Conservation (phyloP, 2,113 vertebrate genomes). For the Pseudorasbora parva region DNA sequence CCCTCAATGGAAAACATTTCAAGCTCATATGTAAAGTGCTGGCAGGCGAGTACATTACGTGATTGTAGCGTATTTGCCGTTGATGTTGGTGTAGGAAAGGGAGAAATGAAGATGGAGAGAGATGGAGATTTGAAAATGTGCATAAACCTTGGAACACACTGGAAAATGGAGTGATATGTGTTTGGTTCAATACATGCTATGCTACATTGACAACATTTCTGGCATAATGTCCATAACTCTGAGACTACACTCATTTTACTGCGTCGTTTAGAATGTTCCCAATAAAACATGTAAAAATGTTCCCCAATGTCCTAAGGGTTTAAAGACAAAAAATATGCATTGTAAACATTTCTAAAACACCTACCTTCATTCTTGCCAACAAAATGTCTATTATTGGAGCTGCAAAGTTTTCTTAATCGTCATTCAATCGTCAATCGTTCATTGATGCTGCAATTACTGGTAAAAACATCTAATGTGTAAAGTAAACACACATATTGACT, state of each 20-base stretch:
- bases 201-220: not conserved
- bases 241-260: not conserved
- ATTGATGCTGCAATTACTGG: not conserved
- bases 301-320: not conserved
- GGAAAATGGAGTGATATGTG: too few relatives aligned
- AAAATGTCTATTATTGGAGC: not conserved
- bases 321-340: not conserved
- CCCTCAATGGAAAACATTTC: slow-evolving; percentile 67
- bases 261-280: not conserved
- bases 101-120: slow-evolving; percentile 28
- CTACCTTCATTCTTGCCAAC: not conserved
- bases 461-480: not conserved
- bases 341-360: not conserved
- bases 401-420: not conserved
- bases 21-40: slow-evolving; percentile 66
- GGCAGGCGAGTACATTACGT: slow-evolving; percentile 66
- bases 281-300: too few relatives aligned
- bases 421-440: not conserved
- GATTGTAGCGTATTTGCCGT: slow-evolving; percentile 68
- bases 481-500: not conserved
- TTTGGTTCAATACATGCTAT: too few relatives aligned
- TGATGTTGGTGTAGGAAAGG: slow-evolving; percentile 60
- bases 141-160: slow-evolving; percentile 52
- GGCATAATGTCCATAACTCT: not conserved
- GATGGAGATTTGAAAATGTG: slow-evolving; percentile 50